Conservation (phyloP, 2,797 vertebrate species). For the Myotis planiceps region DNA sequence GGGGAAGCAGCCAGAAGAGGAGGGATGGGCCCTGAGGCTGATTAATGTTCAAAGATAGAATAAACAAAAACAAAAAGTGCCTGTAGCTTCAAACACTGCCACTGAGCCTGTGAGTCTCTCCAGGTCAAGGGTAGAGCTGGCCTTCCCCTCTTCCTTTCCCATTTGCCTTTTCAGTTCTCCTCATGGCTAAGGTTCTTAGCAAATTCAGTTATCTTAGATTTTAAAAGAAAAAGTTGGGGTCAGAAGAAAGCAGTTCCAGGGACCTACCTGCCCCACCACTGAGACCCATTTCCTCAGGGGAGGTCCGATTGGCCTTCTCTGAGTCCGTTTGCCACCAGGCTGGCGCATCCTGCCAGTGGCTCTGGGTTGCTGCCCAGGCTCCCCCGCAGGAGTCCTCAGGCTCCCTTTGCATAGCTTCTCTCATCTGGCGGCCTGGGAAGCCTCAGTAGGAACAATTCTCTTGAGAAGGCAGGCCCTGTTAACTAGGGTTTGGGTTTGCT, state of each 20-base stretch:
- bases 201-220: neutral
- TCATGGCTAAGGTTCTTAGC: neutral
- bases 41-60: neutral
- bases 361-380: neutral
- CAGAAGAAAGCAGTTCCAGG: neutral
- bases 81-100: neutral
- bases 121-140: neutral
- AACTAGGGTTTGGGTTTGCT: neutral
- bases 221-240: neutral
- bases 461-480: neutral
- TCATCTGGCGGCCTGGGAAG: accelerated
- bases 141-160: neutral
- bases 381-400: accelerated
- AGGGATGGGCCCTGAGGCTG: neutral
- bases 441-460: neutral
- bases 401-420: no score
- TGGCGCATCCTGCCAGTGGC: neutral
- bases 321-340: neutral
- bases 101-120: neutral
- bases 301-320: neutral
- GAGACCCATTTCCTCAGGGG: neutral
- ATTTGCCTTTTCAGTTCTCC: neutral
- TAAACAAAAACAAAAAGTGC: neutral
- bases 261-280: neutral
- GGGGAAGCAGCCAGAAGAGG: neutral